Conservation (phyloP, 2,797 vertebrate genomes). For the Setipinna tenuifilis region DNA sequence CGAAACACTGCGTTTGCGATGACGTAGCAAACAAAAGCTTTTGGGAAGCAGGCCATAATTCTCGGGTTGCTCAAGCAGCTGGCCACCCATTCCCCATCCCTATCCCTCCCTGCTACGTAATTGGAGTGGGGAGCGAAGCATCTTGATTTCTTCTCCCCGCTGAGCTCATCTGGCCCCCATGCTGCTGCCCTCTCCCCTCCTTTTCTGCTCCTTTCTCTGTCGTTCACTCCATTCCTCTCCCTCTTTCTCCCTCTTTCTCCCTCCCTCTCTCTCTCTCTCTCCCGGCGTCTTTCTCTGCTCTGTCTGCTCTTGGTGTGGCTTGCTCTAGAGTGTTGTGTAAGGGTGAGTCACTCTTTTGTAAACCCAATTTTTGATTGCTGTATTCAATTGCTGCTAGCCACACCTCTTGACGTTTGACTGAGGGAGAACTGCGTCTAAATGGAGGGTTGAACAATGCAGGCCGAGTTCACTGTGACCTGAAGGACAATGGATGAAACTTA, state of each 20-base stretch:
- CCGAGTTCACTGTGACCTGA: background rate
- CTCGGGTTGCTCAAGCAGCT: background rate
- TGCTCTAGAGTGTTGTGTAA: conserved; percentile 34
- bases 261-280: background rate
- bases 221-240: conserved; percentile 8
- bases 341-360: conserved; percentile 51
- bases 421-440: background rate
- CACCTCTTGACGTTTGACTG: background rate
- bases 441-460: background rate
- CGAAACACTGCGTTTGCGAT: background rate
- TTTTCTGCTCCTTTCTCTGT: conserved; percentile 1
- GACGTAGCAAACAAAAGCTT: background rate
- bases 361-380: conserved; percentile 32
- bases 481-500: background rate
- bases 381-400: conserved; percentile 33
- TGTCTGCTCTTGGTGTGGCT: background rate
- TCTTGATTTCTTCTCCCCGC: conserved; percentile 5
- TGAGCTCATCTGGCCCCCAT: background rate
- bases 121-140: background rate
- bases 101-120: background rate
- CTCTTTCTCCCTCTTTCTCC: background rate
- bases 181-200: background rate
- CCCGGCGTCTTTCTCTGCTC: conserved; percentile 16
- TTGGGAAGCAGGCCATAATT: background rate
- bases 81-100: background rate